Evolutionary conservation across 2,888 invertebrate species (phyloP), one percentile per base, ranked within the genome.

Genomic region (Nephrocerus scutellatus): DNA sequence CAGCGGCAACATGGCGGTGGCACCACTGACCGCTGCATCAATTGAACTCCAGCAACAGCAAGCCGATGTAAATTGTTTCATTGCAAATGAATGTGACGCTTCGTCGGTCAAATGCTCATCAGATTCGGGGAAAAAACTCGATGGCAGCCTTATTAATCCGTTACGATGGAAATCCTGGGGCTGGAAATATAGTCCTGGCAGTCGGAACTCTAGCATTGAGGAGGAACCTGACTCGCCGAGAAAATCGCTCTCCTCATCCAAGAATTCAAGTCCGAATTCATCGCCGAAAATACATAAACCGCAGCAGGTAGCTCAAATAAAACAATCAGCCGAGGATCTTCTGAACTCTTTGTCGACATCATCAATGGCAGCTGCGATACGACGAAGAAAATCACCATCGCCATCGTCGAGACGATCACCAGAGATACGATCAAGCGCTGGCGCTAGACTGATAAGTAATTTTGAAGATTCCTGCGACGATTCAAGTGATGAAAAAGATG

Each of bases 111-210:
- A 32, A 35, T 30, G 33, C 33, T 8, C 30, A 43, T 21, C 8
- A 29, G 20, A 35, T 20, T 7, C 24, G 32, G 15, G n/a, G n/a
- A 49, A 49, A 33, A 47, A 49, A 22, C 35, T 33, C 13, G 50
- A 48, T 34, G 24, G 37, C 21, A 49, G 49, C 18, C 38, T 47
- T 20, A 47, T 44, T 33, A 53, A 53, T 40, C 49, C 49, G 24
- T 36, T 49, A 12, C 48, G 52, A 28, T 54, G 55, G 53, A 57
- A 57, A 47, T 52, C 48, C 16, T 57, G 57, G 57, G 53, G 54
- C 14, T 55, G 55, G 54, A 55, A 55, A 46, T 54, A 55, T 30
- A 55, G 53, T 47, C 55, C 56, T n/a, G 51, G 51, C 20, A 52
- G 51, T 38, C 55, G 55, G 36, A 52, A 52, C 5, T 52, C 54